Percentiles rank a stretch among this genome's conserved stretches.
These are phyloP conservation scores for Masnerella sp. DNA, from an alignment of 2,888 invertebrate species.

Conservation along the genomic window DNA sequence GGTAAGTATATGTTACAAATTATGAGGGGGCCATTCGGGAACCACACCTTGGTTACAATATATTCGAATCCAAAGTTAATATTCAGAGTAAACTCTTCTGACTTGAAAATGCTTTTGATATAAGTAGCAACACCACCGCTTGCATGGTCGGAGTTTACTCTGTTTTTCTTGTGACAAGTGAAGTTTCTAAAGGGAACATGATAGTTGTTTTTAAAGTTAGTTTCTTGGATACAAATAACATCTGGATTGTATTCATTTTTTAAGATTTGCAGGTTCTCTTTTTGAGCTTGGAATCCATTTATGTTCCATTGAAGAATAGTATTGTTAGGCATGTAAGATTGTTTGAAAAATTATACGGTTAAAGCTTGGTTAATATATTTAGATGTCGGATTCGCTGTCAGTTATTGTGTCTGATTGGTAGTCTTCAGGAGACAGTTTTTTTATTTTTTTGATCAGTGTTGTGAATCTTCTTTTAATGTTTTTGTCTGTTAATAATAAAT, in stretches of 20 bases:
- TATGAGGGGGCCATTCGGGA: background rate
- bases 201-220: conserved; percentile 32
- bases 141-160: conserved; percentile 29
- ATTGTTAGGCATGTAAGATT: background rate
- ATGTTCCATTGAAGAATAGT: background rate
- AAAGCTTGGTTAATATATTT: background rate
- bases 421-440: background rate
- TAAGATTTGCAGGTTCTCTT: background rate
- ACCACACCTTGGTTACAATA: conserved; percentile 34
- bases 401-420: background rate
- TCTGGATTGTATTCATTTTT: background rate
- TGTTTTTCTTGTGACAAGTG: conserved; percentile 26
- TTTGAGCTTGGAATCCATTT: background rate
- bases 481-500: background rate
- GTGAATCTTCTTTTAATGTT: conserved; percentile 2
- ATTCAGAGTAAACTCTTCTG: background rate
- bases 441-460: background rate
- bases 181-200: conserved; percentile 4
- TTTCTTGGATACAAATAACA: conserved; percentile 31
- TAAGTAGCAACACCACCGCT: conserved; percentile 59
- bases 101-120: conserved; percentile 35
- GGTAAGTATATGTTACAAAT: conserved; percentile 11
- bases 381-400: background rate
- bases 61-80: conserved; percentile 44
- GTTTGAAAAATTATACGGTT: background rate